Base-by-base conservation (phyloP, 2,888 invertebrate genomes). In the Acholoe squamosa region DNA sequence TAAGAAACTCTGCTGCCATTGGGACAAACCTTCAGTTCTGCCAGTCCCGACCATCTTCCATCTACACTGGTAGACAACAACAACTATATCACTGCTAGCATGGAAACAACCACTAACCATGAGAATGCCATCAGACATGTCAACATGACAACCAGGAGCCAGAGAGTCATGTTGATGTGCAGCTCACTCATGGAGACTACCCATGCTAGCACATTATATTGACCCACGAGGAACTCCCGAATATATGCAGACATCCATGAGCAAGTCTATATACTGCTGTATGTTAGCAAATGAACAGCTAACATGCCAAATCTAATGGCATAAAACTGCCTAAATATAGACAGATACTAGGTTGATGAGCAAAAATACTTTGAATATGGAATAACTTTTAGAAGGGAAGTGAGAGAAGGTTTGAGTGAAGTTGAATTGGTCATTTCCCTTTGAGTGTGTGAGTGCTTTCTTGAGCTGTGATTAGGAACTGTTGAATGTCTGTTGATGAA, bases 201-300 rank as follows among this genome's bases (percentile, higher is more conserved):
- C 43, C 43, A 43, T 43, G 43, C 43, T 43, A 43, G 43, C 10
- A 10, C 43, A 43, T 43, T 43, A 3, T 43, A 3, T 10, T 7
- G 10, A 43, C 43, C 43, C 3, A 7, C 43, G 10, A 43, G 43
- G 43, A 43, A 43, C 3, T 67, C 71, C 25, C 14, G 5, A 71
- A 71, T 3, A 43, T 28, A 71, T 5, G 7, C 71, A 28, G 71
- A 28, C 71, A 43, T 43, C 3, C 10, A 71, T 28, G 28, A 71
- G 71, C 19, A 43, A 43, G 43, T 10, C 10, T 43, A 43, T 43
- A 43, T 43, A 7, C 43, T 10, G 43, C 43, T 43, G 43, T 28
- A 71, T 71, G 25, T 25, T 71, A 5, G 71, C 71, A 71, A 71
- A 71, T 71, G 28, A 71, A 28, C 71, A 71, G 71, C 25, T 71